These are phyloP conservation scores for Sialia sialis DNA, from an alignment of 2,113 vertebrate species.

Conservation along the genomic window DNA sequence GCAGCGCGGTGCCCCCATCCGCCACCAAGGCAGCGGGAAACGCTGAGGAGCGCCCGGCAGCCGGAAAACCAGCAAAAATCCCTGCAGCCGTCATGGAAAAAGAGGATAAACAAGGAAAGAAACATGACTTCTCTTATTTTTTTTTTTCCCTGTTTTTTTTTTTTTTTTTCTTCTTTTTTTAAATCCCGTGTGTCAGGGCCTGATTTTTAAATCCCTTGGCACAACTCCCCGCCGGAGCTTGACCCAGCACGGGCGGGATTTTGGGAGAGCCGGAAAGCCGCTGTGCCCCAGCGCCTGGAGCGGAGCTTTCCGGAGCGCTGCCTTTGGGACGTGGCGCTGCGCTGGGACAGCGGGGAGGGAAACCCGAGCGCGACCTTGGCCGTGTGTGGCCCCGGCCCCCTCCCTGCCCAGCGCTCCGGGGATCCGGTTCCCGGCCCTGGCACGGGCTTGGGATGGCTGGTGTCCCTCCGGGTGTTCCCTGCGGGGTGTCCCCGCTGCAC, in stretches of 20 bases:
- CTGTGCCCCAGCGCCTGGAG: fast-evolving
- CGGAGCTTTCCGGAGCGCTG: background rate
- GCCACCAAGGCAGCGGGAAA: background rate
- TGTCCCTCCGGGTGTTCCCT: background rate
- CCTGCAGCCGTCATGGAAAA: constrained; percentile 44
- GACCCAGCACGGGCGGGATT: background rate
- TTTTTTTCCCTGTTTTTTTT: background rate
- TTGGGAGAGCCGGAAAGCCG: background rate
- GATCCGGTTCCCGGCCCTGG: background rate
- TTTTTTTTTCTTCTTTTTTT: background rate
- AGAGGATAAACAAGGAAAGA: constrained; percentile 49
- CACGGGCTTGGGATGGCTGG: background rate
- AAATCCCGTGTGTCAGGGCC: background rate
- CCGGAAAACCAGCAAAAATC: background rate
- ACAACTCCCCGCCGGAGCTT: background rate
- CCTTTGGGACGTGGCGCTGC: background rate
- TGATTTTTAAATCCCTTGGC: constrained; percentile 10
- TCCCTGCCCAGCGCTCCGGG: fast-evolving
- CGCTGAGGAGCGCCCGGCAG: background rate
- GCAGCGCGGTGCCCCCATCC: no score
- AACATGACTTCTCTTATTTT: background rate
- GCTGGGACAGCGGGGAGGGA: background rate
- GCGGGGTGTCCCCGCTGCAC: background rate
- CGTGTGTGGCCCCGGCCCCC: background rate
- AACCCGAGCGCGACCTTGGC: background rate